phyloP scores from a whole-genome alignment of 2,113 vertebrate genomes.

The Ciconia stormi region DNA sequence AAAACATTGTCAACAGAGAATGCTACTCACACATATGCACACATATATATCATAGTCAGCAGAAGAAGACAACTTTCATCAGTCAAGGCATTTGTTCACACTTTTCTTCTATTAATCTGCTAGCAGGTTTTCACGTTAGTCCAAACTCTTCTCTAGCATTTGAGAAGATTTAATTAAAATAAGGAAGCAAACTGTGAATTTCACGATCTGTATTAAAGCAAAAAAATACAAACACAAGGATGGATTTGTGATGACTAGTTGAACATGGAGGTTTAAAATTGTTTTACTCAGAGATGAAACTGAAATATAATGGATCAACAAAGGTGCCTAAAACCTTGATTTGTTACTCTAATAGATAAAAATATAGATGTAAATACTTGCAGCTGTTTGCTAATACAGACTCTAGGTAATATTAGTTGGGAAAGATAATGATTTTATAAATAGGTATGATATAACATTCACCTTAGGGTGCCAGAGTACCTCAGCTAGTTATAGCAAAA shows the following conservation, averaged over 20 bases:
- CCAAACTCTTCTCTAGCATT: background rate
- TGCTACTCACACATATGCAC: background rate
- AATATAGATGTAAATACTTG: background rate
- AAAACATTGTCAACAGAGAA: background rate
- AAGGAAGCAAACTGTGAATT: background rate
- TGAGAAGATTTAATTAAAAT: slow-evolving; percentile 4
- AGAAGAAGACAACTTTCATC: background rate
- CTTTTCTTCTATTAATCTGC: slow-evolving; percentile 11
- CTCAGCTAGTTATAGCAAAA: background rate
- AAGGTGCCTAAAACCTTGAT: background rate
- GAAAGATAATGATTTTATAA: background rate
- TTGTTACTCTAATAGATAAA: background rate
- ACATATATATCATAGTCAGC: background rate
- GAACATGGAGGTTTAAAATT: background rate
- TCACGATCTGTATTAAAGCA: background rate
- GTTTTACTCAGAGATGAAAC: background rate
- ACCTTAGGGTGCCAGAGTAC: background rate
- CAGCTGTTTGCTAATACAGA: background rate
- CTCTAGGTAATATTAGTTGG: background rate
- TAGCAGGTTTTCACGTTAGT: background rate
- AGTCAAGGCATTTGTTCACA: background rate
- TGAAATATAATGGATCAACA: background rate
- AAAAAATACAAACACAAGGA: background rate
- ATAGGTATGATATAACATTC: background rate
- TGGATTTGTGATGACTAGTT: background rate